Percentiles rank a stretch among this genome's conserved stretches.
These are phyloP conservation scores for pig (Sus scrofa) DNA, from an alignment of 2,113 vertebrate genomes.

Conservation along the genomic window T2T-Sscrofa CM000825.6:77181001-77181500, in stretches of 20 bases:
- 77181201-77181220: not conserved
- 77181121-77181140: not conserved
- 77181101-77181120: not conserved
- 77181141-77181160: not conserved
- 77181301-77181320: not conserved
- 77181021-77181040: too few species aligned
- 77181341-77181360: not conserved
- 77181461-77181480: too few species aligned
- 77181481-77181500: too few species aligned
- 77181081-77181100: not conserved
- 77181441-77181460: too few species aligned
- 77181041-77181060: too few species aligned
- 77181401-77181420: not conserved
- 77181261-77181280: not conserved
- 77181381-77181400: not conserved
- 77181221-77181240: not conserved
- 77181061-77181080: too few species aligned
- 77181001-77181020: too few species aligned
- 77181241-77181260: not conserved
- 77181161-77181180: not conserved
- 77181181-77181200: not conserved
- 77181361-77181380: not conserved
- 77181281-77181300: not conserved
- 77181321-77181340: not conserved
- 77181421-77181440: not conserved